These are phyloP conservation scores for Propithecus deckenii DNA, from an alignment of 2,797 vertebrate species.

Conservation along the genomic window DNA sequence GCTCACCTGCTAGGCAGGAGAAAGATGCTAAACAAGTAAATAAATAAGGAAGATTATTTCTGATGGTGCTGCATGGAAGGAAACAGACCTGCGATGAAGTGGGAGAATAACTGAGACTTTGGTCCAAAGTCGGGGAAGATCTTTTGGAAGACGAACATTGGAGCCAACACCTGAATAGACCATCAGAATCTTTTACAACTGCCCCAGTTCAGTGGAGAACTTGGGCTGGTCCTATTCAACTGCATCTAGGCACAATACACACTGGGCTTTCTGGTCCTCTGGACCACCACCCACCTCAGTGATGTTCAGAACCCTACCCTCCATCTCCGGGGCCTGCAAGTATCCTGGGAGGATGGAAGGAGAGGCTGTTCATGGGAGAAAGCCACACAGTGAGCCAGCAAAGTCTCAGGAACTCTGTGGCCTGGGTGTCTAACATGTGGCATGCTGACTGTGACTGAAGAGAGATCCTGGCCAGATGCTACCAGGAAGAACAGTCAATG, in stretches of 20 bases:
- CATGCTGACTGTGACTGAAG: not conserved
- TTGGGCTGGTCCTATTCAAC: not conserved
- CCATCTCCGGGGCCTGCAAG: not conserved
- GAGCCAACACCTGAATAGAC: not conserved
- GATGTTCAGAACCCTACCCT: not conserved
- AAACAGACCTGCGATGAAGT: not conserved
- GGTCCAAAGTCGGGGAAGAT: not conserved
- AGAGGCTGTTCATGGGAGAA: not conserved
- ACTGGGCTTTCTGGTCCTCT: not conserved
- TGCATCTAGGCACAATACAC: not conserved
- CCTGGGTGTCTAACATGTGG: too few species aligned
- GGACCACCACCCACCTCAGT: not conserved
- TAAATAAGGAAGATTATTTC: fast-evolving
- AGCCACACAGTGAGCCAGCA: not conserved
- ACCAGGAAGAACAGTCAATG: not conserved
- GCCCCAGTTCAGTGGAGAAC: not conserved
- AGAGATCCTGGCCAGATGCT: not conserved
- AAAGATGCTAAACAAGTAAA: too few species aligned
- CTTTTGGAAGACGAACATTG: not conserved
- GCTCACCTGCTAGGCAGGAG: not conserved
- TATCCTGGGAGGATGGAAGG: not conserved
- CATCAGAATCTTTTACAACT: too few species aligned
- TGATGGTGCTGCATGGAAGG: not conserved
- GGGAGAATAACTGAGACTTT: not conserved
- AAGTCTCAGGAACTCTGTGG: not conserved